Conservation (phyloP, 2,113 vertebrate genomes). For the Anthoscopus minutus region DNA sequence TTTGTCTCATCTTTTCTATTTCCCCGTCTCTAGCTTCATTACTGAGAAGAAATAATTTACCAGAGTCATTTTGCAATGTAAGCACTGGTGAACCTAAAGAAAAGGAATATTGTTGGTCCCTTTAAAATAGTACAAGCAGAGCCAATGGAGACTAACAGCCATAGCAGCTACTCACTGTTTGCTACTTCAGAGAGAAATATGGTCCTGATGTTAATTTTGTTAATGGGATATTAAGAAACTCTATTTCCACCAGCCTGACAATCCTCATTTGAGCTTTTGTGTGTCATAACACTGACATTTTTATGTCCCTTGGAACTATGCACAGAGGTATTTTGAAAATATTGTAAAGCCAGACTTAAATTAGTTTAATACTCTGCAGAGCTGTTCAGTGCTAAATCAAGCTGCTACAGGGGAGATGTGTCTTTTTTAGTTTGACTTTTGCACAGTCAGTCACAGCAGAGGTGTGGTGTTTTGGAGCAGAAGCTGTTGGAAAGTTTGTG, state of each 20-base stretch:
- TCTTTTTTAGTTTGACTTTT: background rate
- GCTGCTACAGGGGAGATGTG: background rate
- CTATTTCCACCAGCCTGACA: background rate
- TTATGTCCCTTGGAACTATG: background rate
- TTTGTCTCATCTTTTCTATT: background rate
- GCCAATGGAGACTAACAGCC: background rate
- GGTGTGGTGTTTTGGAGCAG: background rate
- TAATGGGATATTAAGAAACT: background rate
- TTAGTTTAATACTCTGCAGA: background rate
- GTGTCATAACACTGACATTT: background rate
- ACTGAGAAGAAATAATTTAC: slow-evolving; percentile 1
- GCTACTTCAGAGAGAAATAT: background rate
- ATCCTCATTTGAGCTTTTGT: background rate
- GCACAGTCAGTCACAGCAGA: background rate
- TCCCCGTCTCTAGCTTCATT: background rate
- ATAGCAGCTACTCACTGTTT: background rate
- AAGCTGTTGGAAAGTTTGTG: background rate
- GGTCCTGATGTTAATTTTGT: background rate
- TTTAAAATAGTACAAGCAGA: background rate
- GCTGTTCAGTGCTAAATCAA: background rate
- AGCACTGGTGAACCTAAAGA: background rate
- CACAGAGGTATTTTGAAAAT: background rate
- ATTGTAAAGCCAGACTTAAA: background rate
- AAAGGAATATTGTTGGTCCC: background rate
- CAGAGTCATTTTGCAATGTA: background rate